phyloP scores from a whole-genome alignment of 2,113 vertebrate genomes.

The Antechinus flavipes region DNA sequence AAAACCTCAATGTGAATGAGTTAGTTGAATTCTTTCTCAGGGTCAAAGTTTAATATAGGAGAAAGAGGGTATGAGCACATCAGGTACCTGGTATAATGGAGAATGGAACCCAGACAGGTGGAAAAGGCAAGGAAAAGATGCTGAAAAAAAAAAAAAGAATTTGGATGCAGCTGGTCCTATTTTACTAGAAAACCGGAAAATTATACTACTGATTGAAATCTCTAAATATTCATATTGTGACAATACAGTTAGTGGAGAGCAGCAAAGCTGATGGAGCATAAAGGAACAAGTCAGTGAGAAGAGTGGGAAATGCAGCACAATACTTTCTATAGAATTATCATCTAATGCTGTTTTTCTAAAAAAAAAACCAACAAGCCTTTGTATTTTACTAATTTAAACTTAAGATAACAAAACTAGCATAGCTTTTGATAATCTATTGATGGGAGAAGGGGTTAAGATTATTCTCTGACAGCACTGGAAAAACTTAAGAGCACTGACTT shows the following conservation, averaged over 20 bases:
- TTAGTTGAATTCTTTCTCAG: not conserved
- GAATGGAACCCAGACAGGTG: not conserved
- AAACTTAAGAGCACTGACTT: not conserved
- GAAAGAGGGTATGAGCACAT: not conserved
- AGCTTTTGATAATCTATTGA: constrained; percentile 45
- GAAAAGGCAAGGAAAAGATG: not conserved
- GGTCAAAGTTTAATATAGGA: not conserved
- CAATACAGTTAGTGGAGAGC: not conserved
- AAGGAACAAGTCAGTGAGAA: not conserved
- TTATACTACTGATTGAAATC: not conserved
- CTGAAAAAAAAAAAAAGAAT: not conserved
- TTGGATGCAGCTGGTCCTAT: not conserved
- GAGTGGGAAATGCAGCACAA: not conserved
- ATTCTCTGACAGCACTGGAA: not conserved
- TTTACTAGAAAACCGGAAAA: not conserved
- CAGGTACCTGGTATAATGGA: not conserved
- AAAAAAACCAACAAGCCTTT: not conserved
- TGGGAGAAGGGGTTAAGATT: not conserved
- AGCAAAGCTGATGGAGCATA: not conserved
- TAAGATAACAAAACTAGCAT: not conserved
- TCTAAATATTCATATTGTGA: not conserved
- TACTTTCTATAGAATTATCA: not conserved
- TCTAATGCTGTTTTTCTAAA: constrained; percentile 13
- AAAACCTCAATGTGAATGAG: not conserved
- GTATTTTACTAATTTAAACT: not conserved